Base-by-base conservation (phyloP, 2,113 vertebrate genomes). In the Pelecanus crispus region DNA sequence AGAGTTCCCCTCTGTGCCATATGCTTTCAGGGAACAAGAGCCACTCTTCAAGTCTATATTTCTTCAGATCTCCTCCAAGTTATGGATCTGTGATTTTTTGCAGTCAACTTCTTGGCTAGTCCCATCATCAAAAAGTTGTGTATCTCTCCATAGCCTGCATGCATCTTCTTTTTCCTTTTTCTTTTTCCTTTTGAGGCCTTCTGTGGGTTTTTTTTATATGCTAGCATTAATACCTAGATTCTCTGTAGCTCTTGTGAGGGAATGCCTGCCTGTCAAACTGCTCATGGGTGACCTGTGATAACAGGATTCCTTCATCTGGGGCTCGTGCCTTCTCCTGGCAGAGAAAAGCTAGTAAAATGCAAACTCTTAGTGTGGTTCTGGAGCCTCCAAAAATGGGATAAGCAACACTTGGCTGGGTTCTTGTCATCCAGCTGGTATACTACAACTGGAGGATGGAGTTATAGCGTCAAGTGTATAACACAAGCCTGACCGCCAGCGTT, bases 401-500 rank as follows among this genome's bases (percentile, higher is more conserved):
- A 89, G 62, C 42, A 67, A 34, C 11, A 10, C 38, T 62, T 44
- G 56, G 34, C 72, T 59, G 85, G 18, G 52, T 67, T 15, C 38
- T 58, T 75, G 77, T 68, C 47, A 58, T 55, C 42, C 47, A 58
- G 45, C 67, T 93, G 56, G 13, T 49, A 9, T 66, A 32, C 65
- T 72, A 0, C 2, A 28, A 18, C 70, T 56, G 61, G 20, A 55
- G 75, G 45, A 38, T 18, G 55, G 50, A 74, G 72, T 38, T 77
- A 15, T 0, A 49, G 68, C 7, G 0, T 5, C 1, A 6, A 49
- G 17, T 0, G 8, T 44, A 17, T 53, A 67, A 38, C 42, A 36
- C 24, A 47, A 75, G 47, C 31, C n/a, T 0, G 0, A n/a, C 14
- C 0, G 0, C 32, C 24, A n/a, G 50, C 11, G 0, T 49, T 6